phyloP scores from a whole-genome alignment of 2,113 vertebrate genomes.

The Corynorhinus townsendii region DNA sequence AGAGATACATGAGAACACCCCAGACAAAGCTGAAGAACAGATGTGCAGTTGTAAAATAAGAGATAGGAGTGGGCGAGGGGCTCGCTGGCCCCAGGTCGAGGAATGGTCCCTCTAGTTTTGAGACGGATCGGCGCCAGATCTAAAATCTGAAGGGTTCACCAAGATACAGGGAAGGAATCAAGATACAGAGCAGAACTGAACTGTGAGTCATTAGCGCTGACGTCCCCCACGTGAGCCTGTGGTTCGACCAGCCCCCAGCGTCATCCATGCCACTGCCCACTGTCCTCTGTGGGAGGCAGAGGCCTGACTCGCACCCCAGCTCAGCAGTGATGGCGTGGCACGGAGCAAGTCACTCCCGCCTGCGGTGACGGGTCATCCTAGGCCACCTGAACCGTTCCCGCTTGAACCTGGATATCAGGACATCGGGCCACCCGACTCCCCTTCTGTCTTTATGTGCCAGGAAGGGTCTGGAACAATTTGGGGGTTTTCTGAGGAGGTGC shows the following conservation, averaged over 20 bases:
- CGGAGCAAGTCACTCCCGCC: accelerated
- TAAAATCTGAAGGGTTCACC: accelerated
- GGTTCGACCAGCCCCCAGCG: neutral
- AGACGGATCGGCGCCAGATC: neutral
- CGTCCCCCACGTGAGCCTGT: accelerated
- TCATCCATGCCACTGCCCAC: accelerated
- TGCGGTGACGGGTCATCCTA: neutral
- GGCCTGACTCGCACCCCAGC: accelerated
- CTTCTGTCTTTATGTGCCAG: neutral
- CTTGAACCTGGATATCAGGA: neutral
- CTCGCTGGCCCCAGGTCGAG: accelerated
- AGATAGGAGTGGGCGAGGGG: neutral
- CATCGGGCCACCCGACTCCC: neutral
- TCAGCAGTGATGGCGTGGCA: accelerated
- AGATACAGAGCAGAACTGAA: neutral
- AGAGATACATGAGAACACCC: neutral
- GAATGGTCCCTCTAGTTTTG: neutral
- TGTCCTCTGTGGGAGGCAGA: accelerated
- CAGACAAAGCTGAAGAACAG: neutral
- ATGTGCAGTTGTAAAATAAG: neutral
- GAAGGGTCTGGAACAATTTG: neutral
- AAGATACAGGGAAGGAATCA: accelerated
- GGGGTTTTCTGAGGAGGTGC: neutral
- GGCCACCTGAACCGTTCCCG: no score
- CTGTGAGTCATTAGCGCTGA: accelerated